phyloP scores from a whole-genome alignment of 2,888 invertebrate species.

The Xanthostigma xanthostigma region DNA sequence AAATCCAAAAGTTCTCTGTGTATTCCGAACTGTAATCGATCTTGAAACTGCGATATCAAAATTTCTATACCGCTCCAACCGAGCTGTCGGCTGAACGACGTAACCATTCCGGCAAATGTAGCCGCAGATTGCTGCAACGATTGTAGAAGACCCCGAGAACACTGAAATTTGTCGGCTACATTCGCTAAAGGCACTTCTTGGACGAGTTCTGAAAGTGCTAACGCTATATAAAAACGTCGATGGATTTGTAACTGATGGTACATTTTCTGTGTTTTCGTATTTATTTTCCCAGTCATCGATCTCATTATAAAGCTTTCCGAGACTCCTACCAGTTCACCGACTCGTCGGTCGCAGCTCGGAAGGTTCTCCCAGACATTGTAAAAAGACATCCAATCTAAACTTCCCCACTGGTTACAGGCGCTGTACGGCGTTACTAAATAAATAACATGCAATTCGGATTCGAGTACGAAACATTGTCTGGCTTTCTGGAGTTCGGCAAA shows the following conservation, averaged over 20 bases:
- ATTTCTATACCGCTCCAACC: constrained; percentile 87
- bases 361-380: constrained; percentile 72
- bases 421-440: constrained; percentile 92
- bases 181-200: constrained; percentile 70
- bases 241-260: constrained; percentile 42
- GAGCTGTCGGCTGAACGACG: constrained; percentile 83
- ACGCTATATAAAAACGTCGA: constrained; percentile 74
- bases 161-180: constrained; percentile 74
- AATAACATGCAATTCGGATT: constrained; percentile 87
- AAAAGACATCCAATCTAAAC: constrained; percentile 69
- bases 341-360: constrained; percentile 62
- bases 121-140: constrained; percentile 87
- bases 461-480: constrained; percentile 76
- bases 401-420: constrained; percentile 61
- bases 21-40: constrained; percentile 86
- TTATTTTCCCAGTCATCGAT: constrained; percentile 51
- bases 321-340: constrained; percentile 80
- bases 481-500: constrained; percentile 84
- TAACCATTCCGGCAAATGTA: constrained; percentile 95
- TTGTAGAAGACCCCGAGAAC: constrained; percentile 81
- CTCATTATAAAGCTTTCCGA: constrained; percentile 71
- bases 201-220: constrained; percentile 85
- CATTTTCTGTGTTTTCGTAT: constrained; percentile 31
- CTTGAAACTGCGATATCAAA: constrained; percentile 84
- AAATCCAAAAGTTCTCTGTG: constrained; percentile 84